Base-by-base conservation (phyloP, 1,140 invertebrate genomes). In the Bemisia tabaci region DNA sequence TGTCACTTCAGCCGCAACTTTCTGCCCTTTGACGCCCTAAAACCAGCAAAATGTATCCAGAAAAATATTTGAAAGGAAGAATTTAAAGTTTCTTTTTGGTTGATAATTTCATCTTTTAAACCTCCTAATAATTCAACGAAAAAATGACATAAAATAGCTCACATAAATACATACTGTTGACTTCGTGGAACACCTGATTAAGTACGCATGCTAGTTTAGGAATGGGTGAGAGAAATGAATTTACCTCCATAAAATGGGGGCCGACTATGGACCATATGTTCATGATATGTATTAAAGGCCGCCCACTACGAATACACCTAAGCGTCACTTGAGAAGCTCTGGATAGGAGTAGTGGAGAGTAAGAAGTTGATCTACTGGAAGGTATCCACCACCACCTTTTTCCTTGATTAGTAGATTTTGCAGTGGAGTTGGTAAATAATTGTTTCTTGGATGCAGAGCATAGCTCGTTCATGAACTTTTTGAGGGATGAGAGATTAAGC, bases 221-320 rank as follows among this genome's bases (percentile, higher is more conserved):
- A n/a, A n/a, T n/a, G n/a, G n/a, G n/a, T n/a, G n/a, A n/a, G n/a
- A n/a, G n/a, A n/a, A n/a, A n/a, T n/a, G n/a, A 11, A 26, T 21
- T 64, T 65, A 89, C 87, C 82, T 95, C 91, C 86, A 95, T 94
- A 68, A 95, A 87, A 78, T 95, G 92, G 0, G 91, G 90, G 2
- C 91, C 91, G 2, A 92, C 86, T 1, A 93, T 88, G 65, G 89
- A 90, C 93, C 93, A 96, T 66, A 79, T 81, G 70, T 87, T 87
- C 85, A 96, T 91, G 22, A 94, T 85, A 73, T 96, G 94, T 61
- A 95, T 85, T 25, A 96, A 78, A 0, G 94, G 93, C 9, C 94
- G 77, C 0, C 91, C 90, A 70, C 91, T 92, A 68, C 89, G 84
- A 0, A 93, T 86, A 64, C 92, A 91, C 71, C 91, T 88, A 65